Percentiles rank a stretch among this genome's conserved stretches.
These are phyloP conservation scores for Characodon lateralis DNA, from an alignment of 2,797 vertebrate genomes.

Conservation along the genomic window DNA sequence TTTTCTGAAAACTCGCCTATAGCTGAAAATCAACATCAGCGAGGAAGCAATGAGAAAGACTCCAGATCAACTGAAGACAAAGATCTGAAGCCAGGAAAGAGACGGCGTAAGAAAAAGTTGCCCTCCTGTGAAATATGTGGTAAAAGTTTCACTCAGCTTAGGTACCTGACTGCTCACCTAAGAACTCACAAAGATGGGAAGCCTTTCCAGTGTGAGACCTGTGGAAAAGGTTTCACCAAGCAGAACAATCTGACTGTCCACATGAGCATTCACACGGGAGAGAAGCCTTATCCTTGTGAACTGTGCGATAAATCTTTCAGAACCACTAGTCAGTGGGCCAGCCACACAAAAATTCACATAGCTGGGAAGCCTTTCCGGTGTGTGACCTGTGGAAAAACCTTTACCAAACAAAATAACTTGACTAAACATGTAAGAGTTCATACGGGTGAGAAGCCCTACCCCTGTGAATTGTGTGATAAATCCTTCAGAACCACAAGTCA, in stretches of 20 bases:
- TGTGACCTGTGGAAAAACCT: background rate
- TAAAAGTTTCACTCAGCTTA: background rate
- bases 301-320: conserved; percentile 1
- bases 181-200: conserved; percentile 1
- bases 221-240: background rate
- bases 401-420: conserved; percentile 3
- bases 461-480: background rate
- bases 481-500: conserved; percentile 6
- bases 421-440: conserved; percentile 3
- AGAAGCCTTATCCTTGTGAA: conserved; percentile 2
- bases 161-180: background rate
- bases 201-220: background rate
- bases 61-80: background rate
- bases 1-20: background rate
- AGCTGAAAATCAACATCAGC: background rate
- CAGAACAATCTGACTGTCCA: conserved; percentile 10
- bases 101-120: background rate
- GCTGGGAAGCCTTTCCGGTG: background rate
- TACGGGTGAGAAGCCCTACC: conserved; percentile 1
- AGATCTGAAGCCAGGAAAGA: background rate
- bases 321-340: conserved; percentile 5
- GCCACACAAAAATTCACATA: background rate
- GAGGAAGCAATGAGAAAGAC: background rate
- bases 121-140: background rate
- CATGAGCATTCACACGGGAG: background rate